phyloP scores from a whole-genome alignment of 2,888 invertebrate species.

The Tetheella fluctuosa region DNA sequence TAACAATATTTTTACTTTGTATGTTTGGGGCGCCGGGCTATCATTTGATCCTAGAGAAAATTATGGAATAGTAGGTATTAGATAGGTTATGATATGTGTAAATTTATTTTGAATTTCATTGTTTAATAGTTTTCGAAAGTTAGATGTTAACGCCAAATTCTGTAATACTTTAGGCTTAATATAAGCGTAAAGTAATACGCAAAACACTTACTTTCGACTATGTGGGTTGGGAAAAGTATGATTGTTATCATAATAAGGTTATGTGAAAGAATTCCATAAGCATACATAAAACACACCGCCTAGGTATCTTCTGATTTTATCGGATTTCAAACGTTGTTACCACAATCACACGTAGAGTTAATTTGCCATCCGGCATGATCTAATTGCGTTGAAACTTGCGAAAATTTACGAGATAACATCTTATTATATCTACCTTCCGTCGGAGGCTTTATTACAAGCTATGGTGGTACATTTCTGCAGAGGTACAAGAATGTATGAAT shows the following conservation, averaged over 20 bases:
- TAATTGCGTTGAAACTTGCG: constrained; percentile 4
- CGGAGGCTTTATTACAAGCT: neutral
- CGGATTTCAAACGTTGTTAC: neutral
- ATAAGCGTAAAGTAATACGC: neutral
- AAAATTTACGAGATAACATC: constrained; percentile 1
- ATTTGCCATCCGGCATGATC: neutral
- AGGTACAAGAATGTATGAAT: neutral
- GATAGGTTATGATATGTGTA: too few species aligned
- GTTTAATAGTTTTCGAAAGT: too few species aligned
- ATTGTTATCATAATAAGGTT: neutral
- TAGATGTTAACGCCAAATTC: too few species aligned
- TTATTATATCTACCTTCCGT: neutral
- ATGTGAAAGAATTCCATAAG: neutral
- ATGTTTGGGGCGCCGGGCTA: too few species aligned
- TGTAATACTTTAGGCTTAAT: too few species aligned
- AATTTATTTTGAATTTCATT: too few species aligned
- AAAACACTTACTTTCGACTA: neutral
- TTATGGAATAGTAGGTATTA: too few species aligned
- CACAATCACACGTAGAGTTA: neutral
- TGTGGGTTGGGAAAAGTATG: neutral
- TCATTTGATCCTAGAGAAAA: too few species aligned
- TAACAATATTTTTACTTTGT: too few species aligned
- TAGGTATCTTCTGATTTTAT: neutral
- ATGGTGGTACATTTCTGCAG: neutral
- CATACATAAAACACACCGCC: neutral